Conservation (phyloP, 2,797 vertebrate species). For the Limosa lapponica region DNA sequence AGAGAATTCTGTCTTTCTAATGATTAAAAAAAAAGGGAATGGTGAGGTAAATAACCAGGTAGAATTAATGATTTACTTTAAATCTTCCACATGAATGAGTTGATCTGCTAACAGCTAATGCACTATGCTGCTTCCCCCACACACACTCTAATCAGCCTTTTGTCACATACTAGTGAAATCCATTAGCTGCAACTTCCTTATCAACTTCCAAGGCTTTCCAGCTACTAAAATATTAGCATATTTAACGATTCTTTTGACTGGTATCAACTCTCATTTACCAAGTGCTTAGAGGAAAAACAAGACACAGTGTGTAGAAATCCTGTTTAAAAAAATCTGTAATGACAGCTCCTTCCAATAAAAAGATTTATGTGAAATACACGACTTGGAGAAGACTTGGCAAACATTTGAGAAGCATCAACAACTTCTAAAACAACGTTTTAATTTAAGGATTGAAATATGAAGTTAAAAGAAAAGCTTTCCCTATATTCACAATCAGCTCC, state of each 20-base stretch:
- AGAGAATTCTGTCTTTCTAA: background rate
- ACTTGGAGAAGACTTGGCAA: background rate
- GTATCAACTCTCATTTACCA: constrained; percentile 54
- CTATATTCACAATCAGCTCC: background rate
- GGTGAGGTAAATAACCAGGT: constrained; percentile 35
- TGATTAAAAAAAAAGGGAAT: background rate
- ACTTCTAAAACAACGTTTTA: background rate
- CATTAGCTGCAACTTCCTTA: constrained; percentile 67
- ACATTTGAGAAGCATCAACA: background rate
- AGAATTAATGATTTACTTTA: constrained; percentile 61
- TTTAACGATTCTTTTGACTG: constrained; percentile 71
- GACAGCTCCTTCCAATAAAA: background rate
- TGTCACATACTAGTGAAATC: constrained; percentile 76
- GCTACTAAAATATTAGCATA: constrained; percentile 75
- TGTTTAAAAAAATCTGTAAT: background rate
- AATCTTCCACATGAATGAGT: constrained; percentile 60
- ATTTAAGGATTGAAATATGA: background rate
- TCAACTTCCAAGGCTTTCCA: constrained; percentile 56
- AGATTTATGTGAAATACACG: background rate
- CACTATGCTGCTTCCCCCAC: background rate
- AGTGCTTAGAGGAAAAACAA: background rate
- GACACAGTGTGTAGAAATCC: background rate
- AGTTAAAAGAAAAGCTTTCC: too few species aligned
- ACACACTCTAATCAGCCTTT: constrained; percentile 57
- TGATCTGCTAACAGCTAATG: constrained; percentile 69